These are phyloP conservation scores for Prionailurus bengalensis DNA, from an alignment of 2,113 vertebrate species.

Conservation along the genomic window DNA sequence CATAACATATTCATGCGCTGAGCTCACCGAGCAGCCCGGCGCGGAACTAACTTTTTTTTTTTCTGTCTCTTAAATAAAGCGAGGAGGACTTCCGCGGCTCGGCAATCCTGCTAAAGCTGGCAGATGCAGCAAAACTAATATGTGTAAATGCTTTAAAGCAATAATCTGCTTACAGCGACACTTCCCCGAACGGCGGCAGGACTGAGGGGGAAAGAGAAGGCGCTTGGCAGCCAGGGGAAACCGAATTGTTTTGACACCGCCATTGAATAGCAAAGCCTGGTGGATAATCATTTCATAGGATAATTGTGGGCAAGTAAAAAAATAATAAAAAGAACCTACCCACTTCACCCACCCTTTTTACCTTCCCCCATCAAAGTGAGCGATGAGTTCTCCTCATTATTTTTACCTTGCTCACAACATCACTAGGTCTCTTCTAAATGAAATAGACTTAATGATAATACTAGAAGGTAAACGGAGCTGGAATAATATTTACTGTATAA, in stretches of 20 bases:
- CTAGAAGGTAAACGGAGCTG: conserved; percentile 80
- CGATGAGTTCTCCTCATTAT: conserved; percentile 77
- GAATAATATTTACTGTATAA: conserved; percentile 83
- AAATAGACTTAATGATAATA: conserved; percentile 79
- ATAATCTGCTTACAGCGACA: conserved; percentile 84
- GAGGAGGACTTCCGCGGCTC: conserved; percentile 70
- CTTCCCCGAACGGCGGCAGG: conserved; percentile 83
- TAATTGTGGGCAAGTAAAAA: conserved; percentile 83
- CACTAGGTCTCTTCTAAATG: conserved; percentile 69
- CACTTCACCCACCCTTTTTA: conserved; percentile 67
- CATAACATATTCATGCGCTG: conserved; percentile 89
- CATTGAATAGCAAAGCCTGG: conserved; percentile 87
- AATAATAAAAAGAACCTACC: conserved; percentile 58
- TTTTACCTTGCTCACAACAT: conserved; percentile 79
- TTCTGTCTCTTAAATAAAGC: conserved; percentile 68
- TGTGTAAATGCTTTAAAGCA: conserved; percentile 88
- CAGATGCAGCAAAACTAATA: conserved; percentile 89
- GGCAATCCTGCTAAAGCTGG: conserved; percentile 83
- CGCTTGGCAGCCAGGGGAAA: conserved; percentile 84
- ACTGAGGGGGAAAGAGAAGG: conserved; percentile 74
- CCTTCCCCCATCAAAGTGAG: conserved; percentile 75
- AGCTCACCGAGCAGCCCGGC: conserved; percentile 86
- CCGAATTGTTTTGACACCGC: conserved; percentile 90
- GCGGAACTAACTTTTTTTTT: conserved; percentile 77
- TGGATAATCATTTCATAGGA: conserved; percentile 86